These are phyloP conservation scores for Ophioninae sp. DNA, from an alignment of 2,888 invertebrate genomes.

Conservation along the genomic window DNA sequence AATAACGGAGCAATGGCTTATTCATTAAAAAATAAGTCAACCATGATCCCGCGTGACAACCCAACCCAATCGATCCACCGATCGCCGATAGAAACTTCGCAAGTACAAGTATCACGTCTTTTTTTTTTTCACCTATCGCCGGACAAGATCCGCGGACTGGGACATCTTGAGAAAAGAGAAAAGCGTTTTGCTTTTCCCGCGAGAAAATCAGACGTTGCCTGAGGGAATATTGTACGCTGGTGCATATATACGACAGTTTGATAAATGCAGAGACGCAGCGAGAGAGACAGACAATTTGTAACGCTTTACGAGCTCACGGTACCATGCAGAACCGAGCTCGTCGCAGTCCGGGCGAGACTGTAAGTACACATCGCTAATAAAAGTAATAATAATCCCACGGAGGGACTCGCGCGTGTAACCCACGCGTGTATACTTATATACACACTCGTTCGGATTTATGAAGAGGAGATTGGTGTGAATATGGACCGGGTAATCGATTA, in stretches of 20 bases:
- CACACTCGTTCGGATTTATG: neutral
- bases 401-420: conserved; percentile 8
- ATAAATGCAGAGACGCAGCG: conserved; percentile 21
- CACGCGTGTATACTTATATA: neutral
- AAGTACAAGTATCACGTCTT: neutral
- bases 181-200: neutral
- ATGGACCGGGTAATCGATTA: neutral
- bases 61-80: neutral
- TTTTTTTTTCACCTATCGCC: neutral
- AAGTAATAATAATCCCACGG: conserved; percentile 55
- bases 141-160: neutral
- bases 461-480: neutral
- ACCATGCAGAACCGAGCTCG: conserved; percentile 47
- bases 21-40: neutral
- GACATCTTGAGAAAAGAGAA: neutral
- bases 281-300: conserved; percentile 52
- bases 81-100: neutral
- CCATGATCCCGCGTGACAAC: neutral
- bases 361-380: conserved; percentile 56
- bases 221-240: neutral
- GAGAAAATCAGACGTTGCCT: conserved; percentile 22
- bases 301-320: conserved; percentile 55
- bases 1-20: conserved; percentile 11
- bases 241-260: conserved; percentile 6
- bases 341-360: conserved; percentile 42